Conservation (phyloP, 2,888 invertebrate genomes). For the Tipula lateralis region DNA sequence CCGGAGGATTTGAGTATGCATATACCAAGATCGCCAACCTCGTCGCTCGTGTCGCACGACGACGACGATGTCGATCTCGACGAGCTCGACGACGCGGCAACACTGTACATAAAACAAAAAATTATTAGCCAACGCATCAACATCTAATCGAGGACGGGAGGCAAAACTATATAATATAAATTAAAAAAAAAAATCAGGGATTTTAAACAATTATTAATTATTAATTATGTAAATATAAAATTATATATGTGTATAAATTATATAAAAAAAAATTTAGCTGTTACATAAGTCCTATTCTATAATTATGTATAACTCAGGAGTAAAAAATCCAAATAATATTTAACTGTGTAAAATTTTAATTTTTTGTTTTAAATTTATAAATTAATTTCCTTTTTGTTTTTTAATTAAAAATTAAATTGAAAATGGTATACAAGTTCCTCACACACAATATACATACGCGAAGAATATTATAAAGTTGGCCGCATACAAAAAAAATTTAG, state of each 20-base stretch:
- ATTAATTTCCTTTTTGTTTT: slow-evolving; percentile 14
- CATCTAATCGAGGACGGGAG: neutral
- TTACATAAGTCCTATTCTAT: neutral
- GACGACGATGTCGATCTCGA: slow-evolving; percentile 55
- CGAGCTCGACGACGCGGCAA: slow-evolving; percentile 53
- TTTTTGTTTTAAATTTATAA: neutral
- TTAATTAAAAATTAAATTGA: slow-evolving; percentile 31
- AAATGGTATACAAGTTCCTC: slow-evolving; percentile 75
- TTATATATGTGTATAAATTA: neutral
- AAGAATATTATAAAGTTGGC: neutral
- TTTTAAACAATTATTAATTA: slow-evolving; percentile 7
- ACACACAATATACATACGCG: slow-evolving; percentile 36
- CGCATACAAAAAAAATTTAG: neutral
- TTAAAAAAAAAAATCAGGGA: slow-evolving; percentile 25
- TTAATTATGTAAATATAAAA: neutral
- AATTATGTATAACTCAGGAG: neutral
- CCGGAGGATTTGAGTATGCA: slow-evolving; percentile 84
- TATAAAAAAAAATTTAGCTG: neutral
- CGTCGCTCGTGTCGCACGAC: slow-evolving; percentile 49
- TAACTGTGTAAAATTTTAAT: neutral
- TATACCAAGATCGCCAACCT: slow-evolving; percentile 42
- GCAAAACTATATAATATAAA: neutral
- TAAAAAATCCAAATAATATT: neutral
- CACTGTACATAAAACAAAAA: slow-evolving; percentile 51
- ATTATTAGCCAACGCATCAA: slow-evolving; percentile 29